These are phyloP conservation scores for Engystomops pustulosus DNA, from an alignment of 2,113 vertebrate genomes.

Conservation along the genomic window DNA sequence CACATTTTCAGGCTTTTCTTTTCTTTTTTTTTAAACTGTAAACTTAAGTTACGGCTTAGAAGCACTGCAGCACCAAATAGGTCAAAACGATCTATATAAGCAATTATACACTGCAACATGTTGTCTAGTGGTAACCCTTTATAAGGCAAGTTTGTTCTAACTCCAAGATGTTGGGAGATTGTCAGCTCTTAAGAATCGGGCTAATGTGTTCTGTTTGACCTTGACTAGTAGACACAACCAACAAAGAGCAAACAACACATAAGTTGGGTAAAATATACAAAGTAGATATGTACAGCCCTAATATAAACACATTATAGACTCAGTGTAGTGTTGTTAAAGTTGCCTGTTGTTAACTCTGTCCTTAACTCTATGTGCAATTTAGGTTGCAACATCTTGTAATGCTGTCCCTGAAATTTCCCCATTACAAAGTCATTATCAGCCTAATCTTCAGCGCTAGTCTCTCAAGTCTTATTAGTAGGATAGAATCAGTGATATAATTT, in stretches of 20 bases:
- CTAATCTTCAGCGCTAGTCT: background rate
- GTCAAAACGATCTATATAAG: slow-evolving; percentile 7
- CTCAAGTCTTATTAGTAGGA: slow-evolving; percentile 25
- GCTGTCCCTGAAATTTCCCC: background rate
- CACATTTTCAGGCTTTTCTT: slow-evolving; percentile 7
- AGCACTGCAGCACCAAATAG: background rate
- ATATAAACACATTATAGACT: background rate
- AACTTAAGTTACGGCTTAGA: slow-evolving; percentile 4
- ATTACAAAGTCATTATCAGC: slow-evolving; percentile 5
- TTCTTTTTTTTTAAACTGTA: background rate
- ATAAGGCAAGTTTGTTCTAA: background rate
- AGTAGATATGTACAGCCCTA: no score
- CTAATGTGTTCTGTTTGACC: slow-evolving; percentile 47
- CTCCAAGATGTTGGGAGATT: background rate
- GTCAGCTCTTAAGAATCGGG: slow-evolving; percentile 3
- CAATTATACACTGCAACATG: background rate
- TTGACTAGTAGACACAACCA: background rate
- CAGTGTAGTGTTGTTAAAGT: background rate
- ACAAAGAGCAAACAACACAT: background rate
- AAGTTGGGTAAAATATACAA: no score
- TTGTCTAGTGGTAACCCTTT: background rate
- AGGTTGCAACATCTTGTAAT: background rate
- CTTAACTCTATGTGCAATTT: background rate
- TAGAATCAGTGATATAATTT: slow-evolving; percentile 26
- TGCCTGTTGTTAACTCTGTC: no score